A percentile compares a stretch with the other conserved stretches of the same genome.
Evolutionary conservation across 2,888 invertebrate genomes (phyloP).

Genomic region (Chloroclysta siterata): DNA sequence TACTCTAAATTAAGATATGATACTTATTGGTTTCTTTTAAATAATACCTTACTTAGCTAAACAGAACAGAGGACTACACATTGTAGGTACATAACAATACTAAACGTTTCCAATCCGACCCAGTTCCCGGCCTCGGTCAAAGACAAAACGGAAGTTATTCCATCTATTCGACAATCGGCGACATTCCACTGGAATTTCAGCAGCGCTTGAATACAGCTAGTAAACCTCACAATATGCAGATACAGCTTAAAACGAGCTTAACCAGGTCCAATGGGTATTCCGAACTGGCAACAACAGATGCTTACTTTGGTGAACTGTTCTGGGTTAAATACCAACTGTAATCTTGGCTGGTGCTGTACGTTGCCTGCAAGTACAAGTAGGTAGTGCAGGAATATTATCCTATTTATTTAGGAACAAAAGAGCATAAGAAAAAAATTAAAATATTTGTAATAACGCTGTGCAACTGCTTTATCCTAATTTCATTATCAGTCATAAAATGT

Average conservation of each 20-base stretch:
- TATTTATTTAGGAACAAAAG: too few species aligned
- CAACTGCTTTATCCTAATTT: too few species aligned
- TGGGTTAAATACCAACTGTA: conserved; percentile 24
- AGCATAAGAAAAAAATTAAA: too few species aligned
- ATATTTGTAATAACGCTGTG: too few species aligned
- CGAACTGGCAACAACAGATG: conserved; percentile 34
- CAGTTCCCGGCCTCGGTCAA: conserved; percentile 16
- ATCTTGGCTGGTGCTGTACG: conserved; percentile 3
- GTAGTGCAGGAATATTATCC: too few species aligned
- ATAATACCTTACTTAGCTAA: not conserved
- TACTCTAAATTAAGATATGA: too few species aligned
- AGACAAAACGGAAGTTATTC: conserved; percentile 54
- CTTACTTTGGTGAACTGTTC: conserved; percentile 27
- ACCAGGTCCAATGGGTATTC: conserved; percentile 33
- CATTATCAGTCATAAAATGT: too few species aligned
- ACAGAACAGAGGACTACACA: not conserved
- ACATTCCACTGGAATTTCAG: conserved; percentile 54
- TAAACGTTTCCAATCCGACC: conserved; percentile 9
- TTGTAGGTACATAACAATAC: not conserved
- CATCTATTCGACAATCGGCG: conserved; percentile 62
- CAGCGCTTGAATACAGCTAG: conserved; percentile 39
- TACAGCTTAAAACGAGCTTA: conserved; percentile 31
- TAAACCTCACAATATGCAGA: conserved; percentile 40
- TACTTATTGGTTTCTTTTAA: not conserved
- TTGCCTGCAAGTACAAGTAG: not conserved